Evolutionary conservation across 1,140 invertebrate species (phyloP).

Genomic region (Halyomorpha halys): DNA sequence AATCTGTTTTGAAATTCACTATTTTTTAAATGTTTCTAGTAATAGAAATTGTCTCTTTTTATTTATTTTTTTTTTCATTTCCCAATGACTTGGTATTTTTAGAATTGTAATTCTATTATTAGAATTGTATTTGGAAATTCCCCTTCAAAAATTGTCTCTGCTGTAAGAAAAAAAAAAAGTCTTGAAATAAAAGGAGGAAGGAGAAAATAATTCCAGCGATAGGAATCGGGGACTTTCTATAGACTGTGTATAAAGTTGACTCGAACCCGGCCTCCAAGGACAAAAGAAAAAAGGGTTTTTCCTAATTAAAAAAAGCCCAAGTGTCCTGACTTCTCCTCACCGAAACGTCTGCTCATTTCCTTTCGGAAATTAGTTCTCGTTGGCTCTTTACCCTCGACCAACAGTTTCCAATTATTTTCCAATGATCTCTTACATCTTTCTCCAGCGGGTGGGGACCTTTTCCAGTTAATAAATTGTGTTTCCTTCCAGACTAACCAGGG

Average conservation of each 20-base stretch:
- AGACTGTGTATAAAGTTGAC: background rate
- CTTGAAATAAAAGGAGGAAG: too few relatives aligned
- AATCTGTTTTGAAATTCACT: too few relatives aligned
- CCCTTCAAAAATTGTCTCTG: too few relatives aligned
- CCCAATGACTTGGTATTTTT: too few relatives aligned
- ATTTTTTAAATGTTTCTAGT: too few relatives aligned
- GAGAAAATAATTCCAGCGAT: too few relatives aligned
- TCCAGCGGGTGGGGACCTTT: background rate
- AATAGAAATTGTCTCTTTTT: too few relatives aligned
- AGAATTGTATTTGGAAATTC: too few relatives aligned
- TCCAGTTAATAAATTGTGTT: background rate
- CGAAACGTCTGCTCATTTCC: conserved; percentile 7
- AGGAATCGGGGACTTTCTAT: background rate
- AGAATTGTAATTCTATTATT: too few relatives aligned
- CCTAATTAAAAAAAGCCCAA: background rate
- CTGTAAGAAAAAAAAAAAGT: too few relatives aligned
- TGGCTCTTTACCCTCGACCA: background rate
- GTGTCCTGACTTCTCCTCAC: background rate
- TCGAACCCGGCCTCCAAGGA: background rate
- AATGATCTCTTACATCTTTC: conserved; percentile 5
- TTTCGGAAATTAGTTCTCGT: background rate
- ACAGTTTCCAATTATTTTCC: conserved; percentile 9
- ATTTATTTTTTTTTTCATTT: too few relatives aligned
- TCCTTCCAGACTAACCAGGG: background rate
- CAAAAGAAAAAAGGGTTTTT: conserved; percentile 1